Percentiles rank a stretch among this genome's conserved stretches.
Conservation (phyloP, 1,140 invertebrate genomes). For the Apis cerana region DNA sequence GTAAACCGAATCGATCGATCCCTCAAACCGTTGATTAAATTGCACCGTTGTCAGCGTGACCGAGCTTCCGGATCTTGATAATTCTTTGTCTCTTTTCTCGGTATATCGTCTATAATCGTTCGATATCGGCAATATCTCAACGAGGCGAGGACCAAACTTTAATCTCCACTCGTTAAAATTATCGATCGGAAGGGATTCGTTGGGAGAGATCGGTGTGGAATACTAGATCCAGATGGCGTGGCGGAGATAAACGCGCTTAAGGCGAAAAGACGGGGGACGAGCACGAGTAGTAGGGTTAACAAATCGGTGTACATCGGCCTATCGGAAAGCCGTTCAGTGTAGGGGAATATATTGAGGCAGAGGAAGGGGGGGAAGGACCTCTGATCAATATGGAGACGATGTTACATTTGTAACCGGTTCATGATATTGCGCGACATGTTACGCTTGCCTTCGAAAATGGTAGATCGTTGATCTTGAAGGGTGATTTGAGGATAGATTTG, state of each 20-base stretch:
- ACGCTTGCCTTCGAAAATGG: neutral
- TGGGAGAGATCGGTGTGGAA: neutral
- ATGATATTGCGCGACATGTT: slow-evolving; percentile 9
- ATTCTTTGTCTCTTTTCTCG: slow-evolving; percentile 15
- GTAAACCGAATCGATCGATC: slow-evolving; percentile 18
- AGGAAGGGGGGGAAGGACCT: neutral
- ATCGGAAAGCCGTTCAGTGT: slow-evolving; percentile 5
- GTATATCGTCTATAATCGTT: neutral
- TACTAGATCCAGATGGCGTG: neutral
- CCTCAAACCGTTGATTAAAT: slow-evolving; percentile 29
- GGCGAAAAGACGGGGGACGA: neutral
- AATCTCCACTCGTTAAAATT: neutral
- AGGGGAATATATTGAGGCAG: slow-evolving; percentile 19
- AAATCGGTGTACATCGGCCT: slow-evolving; percentile 30
- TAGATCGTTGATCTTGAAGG: slow-evolving; percentile 3
- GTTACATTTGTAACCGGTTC: slow-evolving; percentile 33
- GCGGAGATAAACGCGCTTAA: neutral
- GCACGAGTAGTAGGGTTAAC: neutral
- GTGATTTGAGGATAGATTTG: neutral
- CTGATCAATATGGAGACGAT: slow-evolving; percentile 47
- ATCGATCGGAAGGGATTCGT: neutral
- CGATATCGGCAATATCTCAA: neutral
- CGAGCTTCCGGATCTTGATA: neutral
- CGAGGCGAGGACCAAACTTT: neutral
- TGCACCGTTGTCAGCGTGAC: neutral